Conservation (phyloP, 2,113 vertebrate species). For the Halichoeres trimaculatus region DNA sequence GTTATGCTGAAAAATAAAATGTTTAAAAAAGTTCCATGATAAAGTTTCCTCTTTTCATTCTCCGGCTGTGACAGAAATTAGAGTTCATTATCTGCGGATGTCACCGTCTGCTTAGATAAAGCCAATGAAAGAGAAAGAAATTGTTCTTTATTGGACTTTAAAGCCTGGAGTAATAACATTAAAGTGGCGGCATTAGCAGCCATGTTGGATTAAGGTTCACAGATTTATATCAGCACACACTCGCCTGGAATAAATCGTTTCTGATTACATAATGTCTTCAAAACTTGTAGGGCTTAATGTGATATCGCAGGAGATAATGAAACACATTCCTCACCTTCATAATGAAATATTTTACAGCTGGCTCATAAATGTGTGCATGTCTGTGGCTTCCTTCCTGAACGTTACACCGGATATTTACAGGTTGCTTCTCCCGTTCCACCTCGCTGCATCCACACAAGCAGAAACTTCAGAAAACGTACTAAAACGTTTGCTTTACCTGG, state of each 20-base stretch:
- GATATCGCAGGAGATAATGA: slow-evolving; percentile 23
- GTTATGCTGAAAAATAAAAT: slow-evolving; percentile 7
- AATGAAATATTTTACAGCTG: slow-evolving; percentile 12
- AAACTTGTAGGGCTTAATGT: slow-evolving; percentile 12
- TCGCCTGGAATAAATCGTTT: slow-evolving; percentile 34
- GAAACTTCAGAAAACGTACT: too few relatives aligned
- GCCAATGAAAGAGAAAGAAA: slow-evolving; percentile 29
- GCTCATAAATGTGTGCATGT: not conserved
- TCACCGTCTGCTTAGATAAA: slow-evolving; percentile 43
- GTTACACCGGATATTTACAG: not conserved
- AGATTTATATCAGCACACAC: slow-evolving; percentile 25
- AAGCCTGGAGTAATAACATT: slow-evolving; percentile 33
- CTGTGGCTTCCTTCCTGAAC: not conserved
- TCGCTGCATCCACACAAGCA: too few relatives aligned
- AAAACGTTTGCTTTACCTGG: too few relatives aligned
- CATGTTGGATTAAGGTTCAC: slow-evolving; percentile 49
- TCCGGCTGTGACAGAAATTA: slow-evolving; percentile 34
- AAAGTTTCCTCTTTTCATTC: slow-evolving; percentile 1
- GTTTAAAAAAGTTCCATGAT: slow-evolving; percentile 26
- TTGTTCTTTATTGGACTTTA: slow-evolving; percentile 38
- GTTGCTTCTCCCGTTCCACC: not conserved
- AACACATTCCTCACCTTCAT: slow-evolving; percentile 6
- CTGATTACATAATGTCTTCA: slow-evolving; percentile 33
- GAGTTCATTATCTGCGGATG: slow-evolving; percentile 52
- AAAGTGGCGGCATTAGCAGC: slow-evolving; percentile 37